These are phyloP conservation scores for Leptodactylus fuscus DNA, from an alignment of 2,113 vertebrate species.

Conservation along the genomic window DNA sequence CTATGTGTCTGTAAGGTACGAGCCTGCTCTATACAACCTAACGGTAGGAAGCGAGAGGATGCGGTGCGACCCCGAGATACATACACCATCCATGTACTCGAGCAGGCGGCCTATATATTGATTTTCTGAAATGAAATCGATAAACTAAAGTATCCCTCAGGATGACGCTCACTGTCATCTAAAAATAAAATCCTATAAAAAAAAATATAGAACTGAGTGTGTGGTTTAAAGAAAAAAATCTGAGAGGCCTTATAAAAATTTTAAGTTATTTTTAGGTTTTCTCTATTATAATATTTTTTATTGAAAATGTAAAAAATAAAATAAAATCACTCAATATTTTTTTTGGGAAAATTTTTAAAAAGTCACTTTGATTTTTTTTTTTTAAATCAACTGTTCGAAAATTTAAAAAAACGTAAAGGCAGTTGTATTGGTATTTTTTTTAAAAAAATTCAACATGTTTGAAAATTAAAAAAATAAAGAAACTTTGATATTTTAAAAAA, in stretches of 20 bases:
- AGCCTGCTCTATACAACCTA: not conserved
- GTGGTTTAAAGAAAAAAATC: too few species aligned
- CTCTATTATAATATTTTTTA: not conserved
- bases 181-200: too few species aligned
- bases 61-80: not conserved
- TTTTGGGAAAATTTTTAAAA: too few species aligned
- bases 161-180: too few species aligned
- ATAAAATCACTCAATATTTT: too few species aligned
- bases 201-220: too few species aligned
- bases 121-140: not conserved
- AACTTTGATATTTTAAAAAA: too few species aligned
- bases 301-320: not conserved
- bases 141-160: not conserved
- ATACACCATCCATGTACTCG: not conserved
- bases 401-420: not conserved
- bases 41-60: not conserved
- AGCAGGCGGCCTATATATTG: not conserved
- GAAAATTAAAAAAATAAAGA: too few species aligned
- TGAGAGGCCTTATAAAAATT: too few species aligned
- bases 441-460: too few species aligned
- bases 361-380: too few species aligned
- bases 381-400: not conserved
- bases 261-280: not conserved
- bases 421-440: too few species aligned
- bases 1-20: not conserved